Evolutionary conservation across 2,113 vertebrate genomes (phyloP), one percentile per base, ranked within the genome.

Genomic region (Plecotus auritus): DNA sequence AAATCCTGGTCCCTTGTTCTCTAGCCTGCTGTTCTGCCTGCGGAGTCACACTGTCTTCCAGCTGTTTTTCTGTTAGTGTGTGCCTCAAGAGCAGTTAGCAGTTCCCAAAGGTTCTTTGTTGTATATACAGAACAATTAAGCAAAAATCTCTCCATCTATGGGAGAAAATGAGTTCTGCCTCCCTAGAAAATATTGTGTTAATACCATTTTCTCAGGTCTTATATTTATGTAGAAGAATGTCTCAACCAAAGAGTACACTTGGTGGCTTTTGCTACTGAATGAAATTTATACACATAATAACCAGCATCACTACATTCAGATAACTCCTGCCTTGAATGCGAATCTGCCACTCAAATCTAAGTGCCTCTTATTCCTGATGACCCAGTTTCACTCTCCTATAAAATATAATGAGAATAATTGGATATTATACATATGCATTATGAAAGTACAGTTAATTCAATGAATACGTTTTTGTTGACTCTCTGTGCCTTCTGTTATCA

Each of bases 101-200:
- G 26, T 51, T 95, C 90, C 87, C 95, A 13, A 80, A 80, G 85
- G 94, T 85, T 90, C 85, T 83, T 56, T 90, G 30, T 49, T 95
- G n/a, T 49, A 82, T n/a, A 78, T 47, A 74, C 35, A 93, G 78
- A 96, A 89, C 64, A 95, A 96, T 95, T 96, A 95, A 94, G 96
- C 47, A 70, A 88, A 96, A 92, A 86, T 92, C 42, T 83, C 72
- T 56, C 40, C 16, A 45, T 90, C 85, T 64, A 51, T 42, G 35
- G 93, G 47, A 78, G 45, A 88, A 88, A 96, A 90, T 67, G 56
- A 93, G 90, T 91, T 83, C 88, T 91, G 28, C 83, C 37, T 90
- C 84, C 76, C 30, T 9, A 16, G 42, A 87, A 80, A 89, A 77
- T 73, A 56, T 1, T 61, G 7, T 72, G 7, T 59, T 80, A 64